Evolutionary conservation across 2,888 invertebrate genomes (phyloP).

Genomic region (Synanthedon vespiformis): DNA sequence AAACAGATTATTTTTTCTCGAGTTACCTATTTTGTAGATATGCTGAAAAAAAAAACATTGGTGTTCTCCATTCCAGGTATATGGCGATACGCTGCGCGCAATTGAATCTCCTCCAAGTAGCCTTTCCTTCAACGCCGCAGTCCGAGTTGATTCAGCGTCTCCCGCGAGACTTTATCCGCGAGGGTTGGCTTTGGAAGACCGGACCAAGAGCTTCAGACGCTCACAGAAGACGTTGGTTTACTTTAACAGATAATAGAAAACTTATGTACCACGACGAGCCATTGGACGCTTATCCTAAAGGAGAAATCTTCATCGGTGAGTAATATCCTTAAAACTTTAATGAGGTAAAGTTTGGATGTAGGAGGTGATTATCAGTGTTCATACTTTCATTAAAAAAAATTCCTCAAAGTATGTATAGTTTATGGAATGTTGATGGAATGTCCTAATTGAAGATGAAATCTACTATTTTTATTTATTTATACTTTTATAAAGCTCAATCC

Average conservation of each 20-base stretch:
- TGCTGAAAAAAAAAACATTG: too few relatives aligned
- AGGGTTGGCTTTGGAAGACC: constrained; percentile 92
- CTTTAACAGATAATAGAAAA: constrained; percentile 82
- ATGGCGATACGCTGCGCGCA: constrained; percentile 87
- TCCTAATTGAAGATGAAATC: too few relatives aligned
- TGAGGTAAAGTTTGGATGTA: too few relatives aligned
- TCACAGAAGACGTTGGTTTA: constrained; percentile 90
- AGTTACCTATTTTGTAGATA: too few relatives aligned
- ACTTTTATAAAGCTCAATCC: too few relatives aligned
- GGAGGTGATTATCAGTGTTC: too few relatives aligned
- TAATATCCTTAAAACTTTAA: neutral
- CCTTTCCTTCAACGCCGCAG: constrained; percentile 82
- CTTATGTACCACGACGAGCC: constrained; percentile 94
- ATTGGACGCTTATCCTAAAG: constrained; percentile 89
- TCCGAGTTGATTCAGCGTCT: constrained; percentile 78
- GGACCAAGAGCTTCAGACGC: constrained; percentile 85
- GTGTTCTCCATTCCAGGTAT: constrained; percentile 72
- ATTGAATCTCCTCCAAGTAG: constrained; percentile 83
- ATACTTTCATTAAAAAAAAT: too few relatives aligned
- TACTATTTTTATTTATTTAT: too few relatives aligned
- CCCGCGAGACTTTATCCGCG: constrained; percentile 85
- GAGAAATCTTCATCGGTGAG: constrained; percentile 87
- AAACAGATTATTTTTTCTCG: too few relatives aligned
- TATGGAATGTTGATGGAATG: too few relatives aligned
- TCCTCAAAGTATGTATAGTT: too few relatives aligned